phyloP scores from a whole-genome alignment of 2,888 invertebrate species.

The Campoletis raptor region DNA sequence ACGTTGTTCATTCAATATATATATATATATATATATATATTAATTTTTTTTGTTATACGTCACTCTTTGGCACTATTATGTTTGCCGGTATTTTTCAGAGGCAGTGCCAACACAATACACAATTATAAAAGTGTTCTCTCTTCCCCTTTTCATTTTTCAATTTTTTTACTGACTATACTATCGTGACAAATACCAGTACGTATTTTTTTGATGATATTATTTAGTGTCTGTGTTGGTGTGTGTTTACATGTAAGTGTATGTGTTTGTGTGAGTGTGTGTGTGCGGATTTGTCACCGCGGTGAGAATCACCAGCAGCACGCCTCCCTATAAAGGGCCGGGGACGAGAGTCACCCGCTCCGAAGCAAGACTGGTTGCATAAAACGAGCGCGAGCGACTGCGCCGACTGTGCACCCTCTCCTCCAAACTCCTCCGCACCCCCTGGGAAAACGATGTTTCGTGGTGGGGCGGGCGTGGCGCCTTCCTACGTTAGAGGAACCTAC shows the following conservation, averaged over 20 bases:
- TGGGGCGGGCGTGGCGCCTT: slow-evolving; percentile 82
- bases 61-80: slow-evolving; percentile 27
- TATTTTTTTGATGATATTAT: neutral
- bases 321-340: slow-evolving; percentile 77
- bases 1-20: neutral
- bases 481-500: slow-evolving; percentile 54
- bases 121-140: neutral
- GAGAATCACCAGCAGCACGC: slow-evolving; percentile 73
- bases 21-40: neutral
- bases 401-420: slow-evolving; percentile 74
- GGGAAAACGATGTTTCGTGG: slow-evolving; percentile 70
- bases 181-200: neutral
- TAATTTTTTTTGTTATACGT: neutral
- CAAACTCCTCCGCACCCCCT: slow-evolving; percentile 66
- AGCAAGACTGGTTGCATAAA: slow-evolving; percentile 84
- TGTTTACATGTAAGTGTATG: slow-evolving; percentile 10
- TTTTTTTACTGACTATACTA: neutral
- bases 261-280: slow-evolving; percentile 16
- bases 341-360: slow-evolving; percentile 80
- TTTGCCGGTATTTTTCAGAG: slow-evolving; percentile 24
- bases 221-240: neutral
- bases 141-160: slow-evolving; percentile 1
- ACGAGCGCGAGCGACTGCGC: slow-evolving; percentile 83
- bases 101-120: slow-evolving; percentile 34
- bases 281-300: slow-evolving; percentile 59